Evolutionary conservation across 2,888 invertebrate genomes (phyloP), one percentile per base, ranked within the genome.

Genomic region (Eurytoma californica): DNA sequence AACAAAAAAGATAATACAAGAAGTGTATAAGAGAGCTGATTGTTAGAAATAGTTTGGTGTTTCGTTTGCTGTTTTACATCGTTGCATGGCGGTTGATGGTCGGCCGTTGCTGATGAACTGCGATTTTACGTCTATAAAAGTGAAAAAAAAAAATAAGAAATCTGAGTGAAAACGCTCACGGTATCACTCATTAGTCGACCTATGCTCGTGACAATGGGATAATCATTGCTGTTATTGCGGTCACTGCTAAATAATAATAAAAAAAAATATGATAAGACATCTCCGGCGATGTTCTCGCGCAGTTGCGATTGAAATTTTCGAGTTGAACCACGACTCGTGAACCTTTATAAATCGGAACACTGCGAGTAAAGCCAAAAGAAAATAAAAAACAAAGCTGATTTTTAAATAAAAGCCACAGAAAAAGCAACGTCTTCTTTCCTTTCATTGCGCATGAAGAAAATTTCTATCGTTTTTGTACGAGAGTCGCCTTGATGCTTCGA

Each of bases 1-100:
- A 39, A 72, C 39, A 65, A 70, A 24, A 51, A 80, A 79, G 77
- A 78, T 78, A 80, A 78, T 81, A 78, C 76, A 73, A 82, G 61
- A 75, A 75, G 55, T 74, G 69, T 77, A 60, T 74, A 82, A 77
- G 85, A 84, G 83, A 83, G 84, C 83, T 87, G 87, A 83, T 86
- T 88, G 86, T 87, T 88, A 87, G 86, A 85, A 84, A 86, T 88
- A 88, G 88, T 86, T 89, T 87, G 88, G 86, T 88, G 88, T 89
- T 88, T 87, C 85, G 86, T 89, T 89, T 88, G 88, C 87, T 88
- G 87, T 88, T 88, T 88, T 85, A 86, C 72, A 76, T 72, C 79
- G 79, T 79, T 79, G 79, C 70, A 78, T 72, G 39, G 74, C 74
- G 79, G 77, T 79, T 79, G 77, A 77, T 53, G 58, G 72, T 77